Conservation (phyloP, 2,797 vertebrate genomes). For the Sylvia borin region DNA sequence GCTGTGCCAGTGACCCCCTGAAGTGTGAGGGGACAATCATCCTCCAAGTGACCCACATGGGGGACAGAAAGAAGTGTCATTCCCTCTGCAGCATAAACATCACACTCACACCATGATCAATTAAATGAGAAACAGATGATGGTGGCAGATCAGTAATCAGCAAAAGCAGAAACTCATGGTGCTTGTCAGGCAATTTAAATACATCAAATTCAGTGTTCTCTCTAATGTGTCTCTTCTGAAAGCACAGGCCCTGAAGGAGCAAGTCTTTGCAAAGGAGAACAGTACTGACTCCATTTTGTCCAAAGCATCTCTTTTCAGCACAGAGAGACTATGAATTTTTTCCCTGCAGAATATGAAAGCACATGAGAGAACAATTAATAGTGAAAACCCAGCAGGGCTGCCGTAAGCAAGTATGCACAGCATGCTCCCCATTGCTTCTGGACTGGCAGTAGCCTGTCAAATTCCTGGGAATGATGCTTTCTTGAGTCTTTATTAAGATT, state of each 20-base stretch:
- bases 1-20: neutral
- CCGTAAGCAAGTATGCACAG: conserved; percentile 21
- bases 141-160: neutral
- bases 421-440: conserved; percentile 19
- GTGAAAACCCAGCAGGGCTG: conserved; percentile 44
- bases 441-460: conserved; percentile 38
- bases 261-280: neutral
- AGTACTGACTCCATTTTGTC: neutral
- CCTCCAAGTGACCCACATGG: neutral
- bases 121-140: neutral
- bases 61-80: neutral
- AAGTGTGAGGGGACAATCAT: neutral
- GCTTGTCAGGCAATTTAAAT: neutral
- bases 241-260: neutral
- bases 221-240: neutral
- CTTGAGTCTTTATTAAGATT: conserved; percentile 59
- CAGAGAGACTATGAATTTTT: neutral
- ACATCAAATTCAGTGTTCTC: neutral
- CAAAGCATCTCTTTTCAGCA: neutral
- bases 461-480: conserved; percentile 26
- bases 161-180: neutral
- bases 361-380: conserved; percentile 43
- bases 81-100: neutral
- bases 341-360: neutral
- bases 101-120: neutral